Conservation (phyloP, 2,888 invertebrate genomes). For the Coelinius sp. region DNA sequence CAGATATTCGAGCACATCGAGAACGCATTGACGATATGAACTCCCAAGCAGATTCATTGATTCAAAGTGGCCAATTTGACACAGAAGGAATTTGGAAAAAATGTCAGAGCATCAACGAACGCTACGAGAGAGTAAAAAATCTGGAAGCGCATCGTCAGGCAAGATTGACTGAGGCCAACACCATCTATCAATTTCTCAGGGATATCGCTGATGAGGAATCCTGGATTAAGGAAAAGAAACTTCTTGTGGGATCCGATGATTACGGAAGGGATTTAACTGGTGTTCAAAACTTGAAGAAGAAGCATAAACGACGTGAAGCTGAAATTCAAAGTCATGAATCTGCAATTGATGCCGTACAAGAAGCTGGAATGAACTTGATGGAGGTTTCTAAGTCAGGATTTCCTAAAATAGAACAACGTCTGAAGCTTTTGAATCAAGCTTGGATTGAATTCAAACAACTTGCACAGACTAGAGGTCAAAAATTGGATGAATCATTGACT, state of each 20-base stretch:
- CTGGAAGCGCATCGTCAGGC: slow-evolving; percentile 93
- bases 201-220: slow-evolving; percentile 99
- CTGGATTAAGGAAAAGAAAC: slow-evolving; percentile 99
- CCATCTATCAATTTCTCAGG: slow-evolving; percentile 98
- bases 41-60: slow-evolving; percentile 94
- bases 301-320: slow-evolving; percentile 98
- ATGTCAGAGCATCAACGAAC: slow-evolving; percentile 95
- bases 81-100: slow-evolving; percentile 96
- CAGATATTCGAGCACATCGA: slow-evolving; percentile 97
- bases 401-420: slow-evolving; percentile 90
- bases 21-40: slow-evolving; percentile 96
- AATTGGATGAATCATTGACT: slow-evolving; percentile 95
- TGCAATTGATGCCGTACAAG: slow-evolving; percentile 93
- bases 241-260: slow-evolving; percentile 97
- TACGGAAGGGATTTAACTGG: slow-evolving; percentile 98
- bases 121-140: slow-evolving; percentile 94
- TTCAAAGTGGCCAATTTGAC: slow-evolving; percentile 98
- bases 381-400: slow-evolving; percentile 93
- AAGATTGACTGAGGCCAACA: slow-evolving; percentile 95
- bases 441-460: slow-evolving; percentile 95
- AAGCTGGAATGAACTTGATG: slow-evolving; percentile 93
- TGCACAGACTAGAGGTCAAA: slow-evolving; percentile 90
- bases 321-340: slow-evolving; percentile 98
- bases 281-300: slow-evolving; percentile 98
- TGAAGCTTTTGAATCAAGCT: slow-evolving; percentile 89